Evolutionary conservation across 2,797 vertebrate species (phyloP).

Genomic region (Hafferia zeledoni): DNA sequence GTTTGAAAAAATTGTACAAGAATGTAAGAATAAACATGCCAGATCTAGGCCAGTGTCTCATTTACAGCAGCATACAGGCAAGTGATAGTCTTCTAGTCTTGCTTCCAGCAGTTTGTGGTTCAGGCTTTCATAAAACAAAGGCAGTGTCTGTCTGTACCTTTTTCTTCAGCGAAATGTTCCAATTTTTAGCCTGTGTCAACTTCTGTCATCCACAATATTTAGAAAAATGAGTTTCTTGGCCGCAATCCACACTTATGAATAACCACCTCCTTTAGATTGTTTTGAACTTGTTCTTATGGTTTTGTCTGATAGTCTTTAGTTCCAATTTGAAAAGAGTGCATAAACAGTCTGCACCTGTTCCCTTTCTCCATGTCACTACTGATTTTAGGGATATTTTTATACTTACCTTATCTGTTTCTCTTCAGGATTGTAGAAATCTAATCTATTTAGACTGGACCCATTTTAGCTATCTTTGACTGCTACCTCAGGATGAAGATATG

Average conservation of each 20-base stretch:
- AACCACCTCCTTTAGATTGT: neutral
- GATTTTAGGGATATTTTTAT: neutral
- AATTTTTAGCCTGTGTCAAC: neutral
- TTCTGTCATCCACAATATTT: neutral
- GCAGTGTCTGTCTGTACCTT: neutral
- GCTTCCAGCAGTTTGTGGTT: neutral
- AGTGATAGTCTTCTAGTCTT: neutral
- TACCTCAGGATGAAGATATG: neutral
- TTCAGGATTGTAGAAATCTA: neutral
- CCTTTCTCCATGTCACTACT: neutral
- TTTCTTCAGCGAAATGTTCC: neutral
- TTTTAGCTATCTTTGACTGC: neutral
- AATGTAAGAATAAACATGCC: neutral
- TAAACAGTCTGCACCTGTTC: neutral
- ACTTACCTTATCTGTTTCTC: neutral
- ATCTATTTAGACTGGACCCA: neutral
- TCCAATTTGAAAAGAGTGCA: neutral
- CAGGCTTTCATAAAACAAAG: neutral
- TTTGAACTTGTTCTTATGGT: neutral
- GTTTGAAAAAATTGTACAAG: neutral
- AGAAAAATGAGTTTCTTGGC: neutral
- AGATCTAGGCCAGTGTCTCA: neutral
- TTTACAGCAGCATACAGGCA: neutral
- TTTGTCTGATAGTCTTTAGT: neutral
- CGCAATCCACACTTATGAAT: neutral